Evolutionary conservation across 2,888 invertebrate species (phyloP).

Genomic region (Nycteola revayana): DNA sequence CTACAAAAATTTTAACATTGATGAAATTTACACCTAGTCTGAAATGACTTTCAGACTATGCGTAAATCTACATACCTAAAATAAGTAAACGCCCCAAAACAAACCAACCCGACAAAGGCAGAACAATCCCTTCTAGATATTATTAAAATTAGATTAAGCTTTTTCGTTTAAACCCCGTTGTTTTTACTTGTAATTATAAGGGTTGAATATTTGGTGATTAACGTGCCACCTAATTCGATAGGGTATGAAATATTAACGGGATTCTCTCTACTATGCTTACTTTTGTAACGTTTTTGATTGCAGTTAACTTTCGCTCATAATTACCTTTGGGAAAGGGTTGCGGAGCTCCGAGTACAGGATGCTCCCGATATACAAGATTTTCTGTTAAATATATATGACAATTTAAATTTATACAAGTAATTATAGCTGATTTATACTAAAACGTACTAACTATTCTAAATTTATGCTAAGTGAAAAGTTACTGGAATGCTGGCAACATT

Average conservation of each 20-base stretch:
- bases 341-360: conserved; percentile 40
- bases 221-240: conserved; percentile 64
- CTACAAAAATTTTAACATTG: too few relatives aligned
- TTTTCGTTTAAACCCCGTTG: conserved; percentile 66
- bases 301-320: conserved; percentile 74
- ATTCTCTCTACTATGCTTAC: conserved; percentile 65
- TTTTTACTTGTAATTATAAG: conserved; percentile 64
- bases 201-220: conserved; percentile 41
- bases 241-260: conserved; percentile 71
- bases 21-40: too few relatives aligned
- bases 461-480: too few relatives aligned
- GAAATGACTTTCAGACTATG: too few relatives aligned
- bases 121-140: conserved; percentile 48
- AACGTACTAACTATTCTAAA: too few relatives aligned
- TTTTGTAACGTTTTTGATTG: conserved; percentile 78
- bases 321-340: conserved; percentile 78
- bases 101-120: conserved; percentile 5
- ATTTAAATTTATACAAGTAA: too few relatives aligned
- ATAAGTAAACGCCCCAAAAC: too few relatives aligned
- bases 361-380: conserved; percentile 5
- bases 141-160: conserved; percentile 74
- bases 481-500: too few relatives aligned
- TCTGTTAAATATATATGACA: too few relatives aligned
- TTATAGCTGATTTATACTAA: too few relatives aligned
- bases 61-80: too few relatives aligned